phyloP scores from a whole-genome alignment of 2,888 invertebrate genomes.

The Seladonia tumulorum region DNA sequence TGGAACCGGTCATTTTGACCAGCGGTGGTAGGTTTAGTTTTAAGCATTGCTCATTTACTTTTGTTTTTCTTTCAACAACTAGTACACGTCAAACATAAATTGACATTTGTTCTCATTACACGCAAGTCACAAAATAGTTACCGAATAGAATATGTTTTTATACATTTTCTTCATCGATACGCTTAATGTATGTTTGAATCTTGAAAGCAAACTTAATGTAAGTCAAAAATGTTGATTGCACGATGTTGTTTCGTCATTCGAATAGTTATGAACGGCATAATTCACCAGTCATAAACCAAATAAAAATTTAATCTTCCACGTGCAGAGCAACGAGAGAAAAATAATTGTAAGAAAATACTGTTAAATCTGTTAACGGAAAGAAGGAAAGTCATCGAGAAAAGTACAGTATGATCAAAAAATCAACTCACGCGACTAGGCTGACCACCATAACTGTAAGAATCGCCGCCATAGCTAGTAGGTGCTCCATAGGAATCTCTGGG shows the following conservation, averaged over 20 bases:
- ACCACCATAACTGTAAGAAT: slow-evolving; percentile 40
- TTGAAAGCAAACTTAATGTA: too few species aligned
- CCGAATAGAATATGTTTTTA: not conserved
- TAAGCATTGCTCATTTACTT: not conserved
- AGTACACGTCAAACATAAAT: not conserved
- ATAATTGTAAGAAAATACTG: not conserved
- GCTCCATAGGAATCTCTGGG: slow-evolving; percentile 57
- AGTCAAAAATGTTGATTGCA: not conserved
- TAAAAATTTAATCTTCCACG: not conserved
- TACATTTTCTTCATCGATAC: not conserved
- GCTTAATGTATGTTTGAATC: too few species aligned
- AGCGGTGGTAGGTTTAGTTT: too few species aligned
- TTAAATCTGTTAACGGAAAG: not conserved
- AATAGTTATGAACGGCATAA: not conserved
- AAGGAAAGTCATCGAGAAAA: not conserved
- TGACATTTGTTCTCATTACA: not conserved
- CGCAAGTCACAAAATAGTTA: not conserved
- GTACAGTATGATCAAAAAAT: not conserved
- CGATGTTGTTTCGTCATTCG: not conserved
- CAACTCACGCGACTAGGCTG: slow-evolving; percentile 21
- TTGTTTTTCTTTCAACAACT: not conserved
- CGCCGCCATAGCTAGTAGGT: slow-evolving; percentile 62
- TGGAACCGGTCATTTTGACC: too few species aligned
- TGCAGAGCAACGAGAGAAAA: not conserved
- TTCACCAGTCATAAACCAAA: not conserved